Base-by-base conservation (phyloP, 2,113 vertebrate genomes). In the Strix uralensis region DNA sequence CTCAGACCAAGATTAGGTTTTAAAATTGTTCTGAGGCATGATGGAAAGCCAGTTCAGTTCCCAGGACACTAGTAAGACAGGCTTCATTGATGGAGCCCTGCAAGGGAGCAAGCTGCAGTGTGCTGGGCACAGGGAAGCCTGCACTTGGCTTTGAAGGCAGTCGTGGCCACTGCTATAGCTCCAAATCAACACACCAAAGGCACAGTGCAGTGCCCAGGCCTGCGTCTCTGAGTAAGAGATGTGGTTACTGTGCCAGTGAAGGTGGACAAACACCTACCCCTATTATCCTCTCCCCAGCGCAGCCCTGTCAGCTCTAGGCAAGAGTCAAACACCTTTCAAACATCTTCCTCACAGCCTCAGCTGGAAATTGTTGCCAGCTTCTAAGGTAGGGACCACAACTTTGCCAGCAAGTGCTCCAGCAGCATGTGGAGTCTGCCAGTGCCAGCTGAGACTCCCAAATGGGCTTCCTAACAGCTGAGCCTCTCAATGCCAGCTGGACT, bases 221-320 rank as follows among this genome's bases (percentile, higher is more conserved):
- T 15, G 13, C 7, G 19, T 12, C 19, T 59, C 72, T 30, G 72
- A 79, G 59, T 42, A 84, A 36, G 34, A 44, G 25, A 19, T 34
- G 34, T 0, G 0, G 27, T 49, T 57, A 32, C 27, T 0, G 1
- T 4, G 5, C 23, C 7, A 11, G 5, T 8, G 16, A 75, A 72
- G 47, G 18, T 18, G 19, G 19, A 44, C 32, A 88, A 62, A 59
- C 44, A 51, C 13, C 46, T 58, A n/a, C 9, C 7, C 15, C 8
- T 86, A 14, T 36, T 51, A 7, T 49, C 21, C 20, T 10, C 65
- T 49, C 11, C 7, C 20, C 52, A 58, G 57, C 49, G 65, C 0
- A 2, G 20, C 52, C 40, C 15, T 30, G 27, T n/a, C 27, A 87
- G 70, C 40, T 75, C 25, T 23, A 38, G 20, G 15, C 18, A 49